phyloP scores from a whole-genome alignment of 2,888 invertebrate genomes.

The Hymenopus coronatus region DNA sequence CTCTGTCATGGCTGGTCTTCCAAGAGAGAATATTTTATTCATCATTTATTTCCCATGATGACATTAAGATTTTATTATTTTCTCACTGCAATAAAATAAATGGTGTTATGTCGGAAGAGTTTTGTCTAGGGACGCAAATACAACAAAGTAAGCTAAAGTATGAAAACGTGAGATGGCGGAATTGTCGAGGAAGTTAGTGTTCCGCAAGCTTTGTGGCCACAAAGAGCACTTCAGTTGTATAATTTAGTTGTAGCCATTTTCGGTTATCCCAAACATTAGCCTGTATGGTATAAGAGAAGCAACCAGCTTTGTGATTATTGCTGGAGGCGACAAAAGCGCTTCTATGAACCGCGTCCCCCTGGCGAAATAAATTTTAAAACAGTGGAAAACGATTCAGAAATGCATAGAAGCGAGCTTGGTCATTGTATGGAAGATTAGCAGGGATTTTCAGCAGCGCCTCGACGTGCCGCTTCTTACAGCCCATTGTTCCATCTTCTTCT shows the following conservation, averaged over 20 bases:
- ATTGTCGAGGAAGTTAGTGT: too few relatives aligned
- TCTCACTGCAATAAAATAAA: too few relatives aligned
- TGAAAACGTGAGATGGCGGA: too few relatives aligned
- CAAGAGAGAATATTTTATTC: too few relatives aligned
- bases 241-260: background rate
- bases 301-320: background rate
- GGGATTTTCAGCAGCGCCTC: background rate
- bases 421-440: background rate
- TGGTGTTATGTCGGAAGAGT: too few relatives aligned
- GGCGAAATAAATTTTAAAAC: background rate
- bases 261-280: background rate
- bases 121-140: too few relatives aligned
- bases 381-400: background rate
- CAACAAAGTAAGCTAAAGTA: too few relatives aligned
- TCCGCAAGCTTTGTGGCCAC: background rate
- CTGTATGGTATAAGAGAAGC: background rate
- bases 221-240: background rate
- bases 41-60: too few relatives aligned
- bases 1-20: too few relatives aligned
- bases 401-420: background rate
- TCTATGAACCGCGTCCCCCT: background rate
- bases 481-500: background rate
- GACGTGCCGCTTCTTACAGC: background rate
- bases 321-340: background rate
- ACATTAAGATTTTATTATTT: too few relatives aligned